Evolutionary conservation across 2,888 invertebrate genomes (phyloP), one percentile per base, ranked within the genome.

Genomic region (Linyphia triangularis): DNA sequence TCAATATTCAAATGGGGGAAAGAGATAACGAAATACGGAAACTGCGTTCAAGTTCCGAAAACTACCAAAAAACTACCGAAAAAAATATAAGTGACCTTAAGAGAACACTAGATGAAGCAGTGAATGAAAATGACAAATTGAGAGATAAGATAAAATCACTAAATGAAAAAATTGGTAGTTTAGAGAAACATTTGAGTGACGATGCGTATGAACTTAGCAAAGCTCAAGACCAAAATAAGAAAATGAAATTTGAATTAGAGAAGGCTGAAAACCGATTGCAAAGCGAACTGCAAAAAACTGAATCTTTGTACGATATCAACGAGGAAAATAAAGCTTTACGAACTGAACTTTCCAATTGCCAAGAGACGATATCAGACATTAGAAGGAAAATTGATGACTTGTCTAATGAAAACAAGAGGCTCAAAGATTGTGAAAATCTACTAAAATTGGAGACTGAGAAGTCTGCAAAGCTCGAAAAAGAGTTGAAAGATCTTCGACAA

Each of bases 11-110:
- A 40, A 24, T 85, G 69, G 83, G 83, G 2, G 77, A 63, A 22
- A 77, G 75, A 33, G 89, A 89, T 13, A 85, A 89, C 16, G 85
- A 86, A 75, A 82, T 82, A 28, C 95, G 95, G 9, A 94, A 96
- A 93, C 95, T 97, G 94, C 95, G 95, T 0, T 94, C 95, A 10
- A 95, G 96, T 91, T 93, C 96, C 88, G 96, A 96, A 19, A 90
- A 59, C 28, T 75, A 77, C 0, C 75, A 73, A 70, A 72, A 28
- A 24, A 63, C 79, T 22, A 13, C 24, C 19, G 79, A 72, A 37
- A 79, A 28, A 30, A 75, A 85, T 24, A 6, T 82, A 51, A 95
- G 95, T 10, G 94, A 96, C 93, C 95, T 97, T 94, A 95, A 95
- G 0, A 95, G 95, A 13, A 95, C 96, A 91, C 93, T 96, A 86